These are phyloP conservation scores for Gymnothorax javanicus DNA, from an alignment of 2,797 vertebrate genomes.

Conservation along the genomic window DNA sequence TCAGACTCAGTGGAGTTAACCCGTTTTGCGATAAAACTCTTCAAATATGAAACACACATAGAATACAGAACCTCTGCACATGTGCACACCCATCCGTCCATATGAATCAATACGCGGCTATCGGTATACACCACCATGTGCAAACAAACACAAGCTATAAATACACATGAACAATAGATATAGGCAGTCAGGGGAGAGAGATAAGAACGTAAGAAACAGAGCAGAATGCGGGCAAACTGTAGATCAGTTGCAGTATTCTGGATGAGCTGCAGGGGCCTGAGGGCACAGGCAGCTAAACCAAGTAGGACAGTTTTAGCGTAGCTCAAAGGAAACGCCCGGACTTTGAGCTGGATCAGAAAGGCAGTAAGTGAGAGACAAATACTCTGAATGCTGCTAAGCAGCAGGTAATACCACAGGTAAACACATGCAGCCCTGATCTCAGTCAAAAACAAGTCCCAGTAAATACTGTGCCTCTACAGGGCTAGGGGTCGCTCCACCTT, in stretches of 20 bases:
- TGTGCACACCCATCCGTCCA: background rate
- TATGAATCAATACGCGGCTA: background rate
- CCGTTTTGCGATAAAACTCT: too few relatives aligned
- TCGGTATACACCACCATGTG: slow-evolving; percentile 4
- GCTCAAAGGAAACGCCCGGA: too few relatives aligned
- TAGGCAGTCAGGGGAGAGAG: background rate
- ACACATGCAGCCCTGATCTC: too few relatives aligned
- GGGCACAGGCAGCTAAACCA: too few relatives aligned
- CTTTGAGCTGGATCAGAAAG: too few relatives aligned
- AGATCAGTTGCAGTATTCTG: background rate
- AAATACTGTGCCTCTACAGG: background rate
- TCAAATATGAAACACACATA: slow-evolving; percentile 15
- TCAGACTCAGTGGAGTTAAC: too few relatives aligned
- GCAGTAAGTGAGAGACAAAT: background rate
- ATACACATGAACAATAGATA: background rate
- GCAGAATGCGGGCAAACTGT: background rate
- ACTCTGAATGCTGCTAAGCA: background rate
- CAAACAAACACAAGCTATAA: background rate
- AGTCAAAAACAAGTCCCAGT: too few relatives aligned
- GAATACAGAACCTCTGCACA: background rate
- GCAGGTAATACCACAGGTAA: too few relatives aligned
- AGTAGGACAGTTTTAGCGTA: too few relatives aligned
- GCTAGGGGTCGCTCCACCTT: too few relatives aligned
- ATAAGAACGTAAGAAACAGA: background rate
- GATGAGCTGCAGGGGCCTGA: too few relatives aligned